Conservation (phyloP, 23 tunicate species). For the Trididemnum miniatum region DNA sequence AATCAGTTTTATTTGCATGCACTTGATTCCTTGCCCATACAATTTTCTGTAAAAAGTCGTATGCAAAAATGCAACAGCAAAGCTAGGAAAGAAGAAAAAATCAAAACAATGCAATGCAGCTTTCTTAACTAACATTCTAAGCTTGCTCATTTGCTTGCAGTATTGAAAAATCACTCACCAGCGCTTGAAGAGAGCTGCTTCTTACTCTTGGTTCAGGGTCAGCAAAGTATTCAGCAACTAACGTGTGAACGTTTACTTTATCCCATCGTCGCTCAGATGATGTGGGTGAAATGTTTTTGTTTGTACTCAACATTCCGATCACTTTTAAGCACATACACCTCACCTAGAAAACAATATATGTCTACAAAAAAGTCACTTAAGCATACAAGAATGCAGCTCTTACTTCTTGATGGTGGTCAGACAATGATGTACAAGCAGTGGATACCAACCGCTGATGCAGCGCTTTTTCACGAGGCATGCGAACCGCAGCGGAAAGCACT, state of each 20-base stretch:
- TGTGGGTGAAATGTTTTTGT: constrained; percentile 26
- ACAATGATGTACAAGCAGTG: constrained; percentile 46
- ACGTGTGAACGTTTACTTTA: constrained; percentile 55
- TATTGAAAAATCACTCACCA: no score
- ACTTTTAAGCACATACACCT: constrained; percentile 54
- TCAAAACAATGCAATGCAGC: no score
- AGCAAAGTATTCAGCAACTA: constrained; percentile 69
- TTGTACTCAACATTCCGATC: constrained; percentile 62
- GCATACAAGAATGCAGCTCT: neutral
- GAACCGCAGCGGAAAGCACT: constrained; percentile 25
- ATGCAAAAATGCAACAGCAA: no score
- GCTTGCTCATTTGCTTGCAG: no score
- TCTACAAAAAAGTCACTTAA: no score
- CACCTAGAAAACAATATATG: constrained; percentile 28
- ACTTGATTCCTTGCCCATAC: no score
- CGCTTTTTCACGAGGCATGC: constrained; percentile 23
- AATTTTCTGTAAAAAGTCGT: no score
- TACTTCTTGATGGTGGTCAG: constrained; percentile 62
- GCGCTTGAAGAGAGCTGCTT: constrained; percentile 68
- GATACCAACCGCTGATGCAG: constrained; percentile 56
- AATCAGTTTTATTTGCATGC: no score
- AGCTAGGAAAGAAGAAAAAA: no score
- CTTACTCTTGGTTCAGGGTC: constrained; percentile 92
- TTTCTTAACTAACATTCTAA: no score
- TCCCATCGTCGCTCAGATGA: constrained; percentile 29